These are phyloP conservation scores for Platycheirus rosarum DNA, from an alignment of 2,888 invertebrate genomes.

Conservation along the genomic window DNA sequence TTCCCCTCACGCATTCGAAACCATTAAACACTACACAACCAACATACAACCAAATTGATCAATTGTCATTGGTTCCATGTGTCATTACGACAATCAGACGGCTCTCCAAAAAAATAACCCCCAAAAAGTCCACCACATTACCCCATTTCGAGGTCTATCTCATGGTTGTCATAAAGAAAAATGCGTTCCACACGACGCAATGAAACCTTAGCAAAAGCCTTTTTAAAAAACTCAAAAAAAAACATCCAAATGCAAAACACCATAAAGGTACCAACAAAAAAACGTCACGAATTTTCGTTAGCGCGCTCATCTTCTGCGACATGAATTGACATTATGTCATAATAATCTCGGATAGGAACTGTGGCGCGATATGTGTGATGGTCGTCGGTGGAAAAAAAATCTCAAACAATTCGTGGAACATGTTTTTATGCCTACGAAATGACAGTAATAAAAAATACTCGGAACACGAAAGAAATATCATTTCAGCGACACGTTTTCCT, in stretches of 20 bases:
- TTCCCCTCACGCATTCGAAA: constrained; percentile 67
- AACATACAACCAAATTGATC: constrained; percentile 36
- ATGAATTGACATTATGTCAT: constrained; percentile 73
- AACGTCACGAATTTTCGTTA: constrained; percentile 66
- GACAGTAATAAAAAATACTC: constrained; percentile 74
- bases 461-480: constrained; percentile 74
- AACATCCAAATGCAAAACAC: constrained; percentile 60
- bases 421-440: constrained; percentile 72
- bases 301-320: constrained; percentile 60
- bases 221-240: not conserved
- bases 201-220: constrained; percentile 28
- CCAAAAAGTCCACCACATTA: constrained; percentile 45
- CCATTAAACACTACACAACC: constrained; percentile 4
- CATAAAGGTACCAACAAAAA: constrained; percentile 8
- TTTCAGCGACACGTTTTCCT: constrained; percentile 75
- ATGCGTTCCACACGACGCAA: constrained; percentile 74
- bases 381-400: not conserved
- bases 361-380: constrained; percentile 19
- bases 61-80: constrained; percentile 68
- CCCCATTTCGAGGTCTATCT: constrained; percentile 22
- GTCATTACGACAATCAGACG: constrained; percentile 65
- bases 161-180: constrained; percentile 62
- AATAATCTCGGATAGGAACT: constrained; percentile 31
- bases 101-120: constrained; percentile 7
- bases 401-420: constrained; percentile 42